These are phyloP conservation scores for Dichetophora obliterata DNA, from an alignment of 2,888 invertebrate genomes.

Conservation along the genomic window DNA sequence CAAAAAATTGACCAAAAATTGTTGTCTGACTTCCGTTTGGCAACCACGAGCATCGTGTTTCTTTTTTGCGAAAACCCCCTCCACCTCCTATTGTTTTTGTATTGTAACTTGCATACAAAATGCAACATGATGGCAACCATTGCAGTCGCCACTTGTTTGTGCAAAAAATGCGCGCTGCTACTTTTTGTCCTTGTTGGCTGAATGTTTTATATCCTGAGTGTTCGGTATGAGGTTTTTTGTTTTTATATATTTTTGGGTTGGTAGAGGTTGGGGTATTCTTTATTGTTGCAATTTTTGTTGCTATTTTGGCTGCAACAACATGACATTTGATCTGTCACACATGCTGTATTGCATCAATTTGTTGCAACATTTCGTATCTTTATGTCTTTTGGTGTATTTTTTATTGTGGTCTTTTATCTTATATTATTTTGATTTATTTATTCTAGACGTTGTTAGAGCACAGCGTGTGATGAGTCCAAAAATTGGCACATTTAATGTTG, in stretches of 20 bases:
- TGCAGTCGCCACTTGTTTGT: constrained; percentile 28
- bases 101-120: constrained; percentile 4
- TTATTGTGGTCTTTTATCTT: not conserved
- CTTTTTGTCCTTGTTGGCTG: not conserved
- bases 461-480: too few relatives aligned
- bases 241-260: not conserved
- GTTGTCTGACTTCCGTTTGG: constrained; percentile 36
- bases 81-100: not conserved
- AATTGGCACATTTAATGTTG: too few relatives aligned
- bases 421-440: not conserved
- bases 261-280: not conserved
- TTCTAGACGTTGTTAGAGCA: not conserved
- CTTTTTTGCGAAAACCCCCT: not conserved
- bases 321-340: constrained; percentile 51
- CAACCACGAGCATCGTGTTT: constrained; percentile 3
- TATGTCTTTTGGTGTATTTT: constrained; percentile 3
- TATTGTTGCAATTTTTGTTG: constrained; percentile 17
- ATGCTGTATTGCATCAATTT: constrained; percentile 49
- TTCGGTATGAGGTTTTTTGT: not conserved
- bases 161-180: not conserved
- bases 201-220: not conserved
- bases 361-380: constrained; percentile 19
- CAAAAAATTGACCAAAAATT: constrained; percentile 34
- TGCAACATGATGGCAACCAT: constrained; percentile 23
- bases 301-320: not conserved